These are phyloP conservation scores for Holcopasites calliopsidis DNA, from an alignment of 1,140 invertebrate genomes.

Conservation along the genomic window DNA sequence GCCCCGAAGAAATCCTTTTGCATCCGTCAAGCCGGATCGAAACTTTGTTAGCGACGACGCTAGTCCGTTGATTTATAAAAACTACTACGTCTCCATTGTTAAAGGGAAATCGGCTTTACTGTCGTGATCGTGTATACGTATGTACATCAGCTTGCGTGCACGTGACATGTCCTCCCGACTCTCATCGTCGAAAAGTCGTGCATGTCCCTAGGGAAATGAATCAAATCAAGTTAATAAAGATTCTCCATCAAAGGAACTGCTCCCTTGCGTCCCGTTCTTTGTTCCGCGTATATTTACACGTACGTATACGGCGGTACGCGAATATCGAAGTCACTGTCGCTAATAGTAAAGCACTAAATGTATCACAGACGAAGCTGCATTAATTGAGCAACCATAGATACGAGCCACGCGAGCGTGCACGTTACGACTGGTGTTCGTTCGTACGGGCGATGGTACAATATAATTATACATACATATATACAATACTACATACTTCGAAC, in stretches of 20 bases:
- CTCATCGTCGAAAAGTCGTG: too few species aligned
- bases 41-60: constrained; percentile 87
- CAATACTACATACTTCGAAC: not conserved
- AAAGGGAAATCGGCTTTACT: constrained; percentile 33
- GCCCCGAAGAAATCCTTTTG: constrained; percentile 82
- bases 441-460: too few species aligned
- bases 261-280: too few species aligned
- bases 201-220: too few species aligned
- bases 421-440: not conserved
- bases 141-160: too few species aligned
- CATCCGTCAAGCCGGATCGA: constrained; percentile 85
- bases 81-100: constrained; percentile 80
- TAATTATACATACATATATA: not conserved
- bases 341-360: not conserved
- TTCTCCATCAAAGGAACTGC: too few species aligned
- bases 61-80: constrained; percentile 86
- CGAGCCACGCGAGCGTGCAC: too few species aligned
- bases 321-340: not conserved
- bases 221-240: too few species aligned
- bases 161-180: too few species aligned
- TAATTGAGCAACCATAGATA: not conserved
- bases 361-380: constrained; percentile 16
- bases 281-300: too few species aligned
- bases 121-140: not conserved
- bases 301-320: too few species aligned